Evolutionary conservation across 2,888 invertebrate genomes (phyloP), one percentile per base, ranked within the genome.

Genomic region (Trichogramma dendrolimi): DNA sequence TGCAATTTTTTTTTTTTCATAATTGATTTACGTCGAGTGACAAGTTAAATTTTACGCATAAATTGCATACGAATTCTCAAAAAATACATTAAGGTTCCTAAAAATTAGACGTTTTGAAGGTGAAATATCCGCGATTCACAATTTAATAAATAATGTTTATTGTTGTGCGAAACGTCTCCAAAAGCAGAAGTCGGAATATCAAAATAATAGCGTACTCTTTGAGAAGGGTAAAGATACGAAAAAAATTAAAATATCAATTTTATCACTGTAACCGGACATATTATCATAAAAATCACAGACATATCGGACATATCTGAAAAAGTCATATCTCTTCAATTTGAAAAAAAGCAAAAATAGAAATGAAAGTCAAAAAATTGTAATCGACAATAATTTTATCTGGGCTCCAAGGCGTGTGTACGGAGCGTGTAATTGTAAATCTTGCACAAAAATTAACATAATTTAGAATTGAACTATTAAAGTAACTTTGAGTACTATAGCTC

Each of bases 391-490:
- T 55, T 54, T 55, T 51, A 51, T 38, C 6, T 53, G 27, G 38
- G 55, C 41, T 55, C 44, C 27, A 2, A 27, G 27, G 27, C 27
- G 27, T 27, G 27, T 27, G 27, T 27, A 27, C 27, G 5, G 52
- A 53, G 54, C 68, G 71, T 52, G 63, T 72, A 73, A 69, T 67
- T 78, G 75, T 78, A 77, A 72, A 76, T 78, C 77, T 76, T 77
- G 75, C 77, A 76, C 76, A 76, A 76, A 75, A 67, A 27, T 27
- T 27, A 27, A 27, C 69, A 76, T 73, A 71, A 71, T 71, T 73
- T 71, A 71, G 70, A 70, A 70, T 73, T 64, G 65, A 67, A 63
- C 55, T 58, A 43, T 38, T 69, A 68, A 71, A 48, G 62, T 71
- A 72, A 72, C 64, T 66, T 70, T 71, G 70, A 70, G 69, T 67